A percentile compares a stretch with the other conserved stretches of the same genome.
Conservation (phyloP, 1,140 invertebrate genomes). For the Drosophila mauritiana region DNA sequence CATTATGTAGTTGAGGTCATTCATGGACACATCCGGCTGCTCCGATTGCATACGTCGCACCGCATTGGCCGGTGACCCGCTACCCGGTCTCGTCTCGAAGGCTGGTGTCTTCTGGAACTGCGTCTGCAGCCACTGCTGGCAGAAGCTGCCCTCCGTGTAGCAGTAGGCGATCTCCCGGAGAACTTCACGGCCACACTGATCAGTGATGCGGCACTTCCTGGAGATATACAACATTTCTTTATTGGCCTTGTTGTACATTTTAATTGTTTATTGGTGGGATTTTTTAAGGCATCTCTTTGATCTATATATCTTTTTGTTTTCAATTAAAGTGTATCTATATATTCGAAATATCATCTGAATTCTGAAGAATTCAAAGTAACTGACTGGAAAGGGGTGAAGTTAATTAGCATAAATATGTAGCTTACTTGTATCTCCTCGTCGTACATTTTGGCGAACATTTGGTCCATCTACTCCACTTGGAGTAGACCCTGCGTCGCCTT, state of each 20-base stretch:
- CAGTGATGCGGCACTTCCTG: constrained; percentile 90
- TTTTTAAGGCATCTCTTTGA: not conserved
- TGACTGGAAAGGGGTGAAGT: too few species aligned
- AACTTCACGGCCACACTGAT: constrained; percentile 90
- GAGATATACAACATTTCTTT: not conserved
- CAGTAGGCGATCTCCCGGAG: constrained; percentile 93
- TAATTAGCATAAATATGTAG: not conserved
- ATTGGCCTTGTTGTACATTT: not conserved
- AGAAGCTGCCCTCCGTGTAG: constrained; percentile 91
- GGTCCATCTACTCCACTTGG: constrained; percentile 85
- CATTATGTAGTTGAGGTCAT: constrained; percentile 77
- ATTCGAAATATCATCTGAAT: too few species aligned
- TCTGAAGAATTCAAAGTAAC: too few species aligned
- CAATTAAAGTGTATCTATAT: too few species aligned
- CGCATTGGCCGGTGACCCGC: constrained; percentile 22
- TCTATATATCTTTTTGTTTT: not conserved
- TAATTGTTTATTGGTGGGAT: not conserved
- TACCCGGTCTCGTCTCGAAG: constrained; percentile 59
- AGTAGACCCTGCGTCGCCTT: constrained; percentile 65
- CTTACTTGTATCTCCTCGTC: constrained; percentile 84
- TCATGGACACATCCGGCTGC: constrained; percentile 39
- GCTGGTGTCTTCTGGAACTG: constrained; percentile 68
- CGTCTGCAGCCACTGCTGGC: constrained; percentile 89
- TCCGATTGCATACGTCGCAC: constrained; percentile 59
- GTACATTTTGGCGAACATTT: constrained; percentile 84